A percentile compares a stretch with the other conserved stretches of the same genome.
These are phyloP conservation scores for Eupithecia centaureata DNA, from an alignment of 2,888 invertebrate genomes.

Conservation along the genomic window DNA sequence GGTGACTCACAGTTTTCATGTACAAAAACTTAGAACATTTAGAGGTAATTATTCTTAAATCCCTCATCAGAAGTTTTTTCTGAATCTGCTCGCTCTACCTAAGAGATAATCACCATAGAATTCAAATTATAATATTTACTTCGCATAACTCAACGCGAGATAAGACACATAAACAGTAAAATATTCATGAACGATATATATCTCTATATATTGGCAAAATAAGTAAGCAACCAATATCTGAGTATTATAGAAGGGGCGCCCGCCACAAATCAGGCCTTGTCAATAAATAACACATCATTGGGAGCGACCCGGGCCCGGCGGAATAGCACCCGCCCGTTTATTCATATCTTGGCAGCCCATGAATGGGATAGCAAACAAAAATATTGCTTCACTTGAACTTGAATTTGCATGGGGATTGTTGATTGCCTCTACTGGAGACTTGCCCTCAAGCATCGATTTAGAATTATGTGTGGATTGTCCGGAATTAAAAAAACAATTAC, in stretches of 20 bases:
- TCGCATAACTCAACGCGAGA: background rate
- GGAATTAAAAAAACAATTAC: too few species aligned
- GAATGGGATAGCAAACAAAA: conserved; percentile 2
- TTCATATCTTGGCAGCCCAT: conserved; percentile 1
- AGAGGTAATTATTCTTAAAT: background rate
- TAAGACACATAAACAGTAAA: background rate
- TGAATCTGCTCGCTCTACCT: background rate
- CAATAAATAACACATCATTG: conserved; percentile 9
- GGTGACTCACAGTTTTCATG: background rate
- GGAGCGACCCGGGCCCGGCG: background rate
- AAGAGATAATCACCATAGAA: background rate
- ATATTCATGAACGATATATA: background rate
- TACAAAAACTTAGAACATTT: background rate
- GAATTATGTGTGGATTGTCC: too few species aligned
- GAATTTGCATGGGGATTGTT: background rate
- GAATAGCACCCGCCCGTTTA: background rate
- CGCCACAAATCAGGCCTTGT: conserved; percentile 3
- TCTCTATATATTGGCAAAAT: conserved; percentile 3
- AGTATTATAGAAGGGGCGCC: background rate
- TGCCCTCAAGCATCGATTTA: background rate
- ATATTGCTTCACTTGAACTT: background rate
- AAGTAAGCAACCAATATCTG: background rate
- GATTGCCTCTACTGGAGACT: background rate
- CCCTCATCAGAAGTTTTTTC: background rate
- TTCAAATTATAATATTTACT: background rate